A percentile compares a stretch with the other conserved stretches of the same genome.
phyloP scores from a whole-genome alignment of 2,797 vertebrate genomes.

The Denticeps clupeoides region DNA sequence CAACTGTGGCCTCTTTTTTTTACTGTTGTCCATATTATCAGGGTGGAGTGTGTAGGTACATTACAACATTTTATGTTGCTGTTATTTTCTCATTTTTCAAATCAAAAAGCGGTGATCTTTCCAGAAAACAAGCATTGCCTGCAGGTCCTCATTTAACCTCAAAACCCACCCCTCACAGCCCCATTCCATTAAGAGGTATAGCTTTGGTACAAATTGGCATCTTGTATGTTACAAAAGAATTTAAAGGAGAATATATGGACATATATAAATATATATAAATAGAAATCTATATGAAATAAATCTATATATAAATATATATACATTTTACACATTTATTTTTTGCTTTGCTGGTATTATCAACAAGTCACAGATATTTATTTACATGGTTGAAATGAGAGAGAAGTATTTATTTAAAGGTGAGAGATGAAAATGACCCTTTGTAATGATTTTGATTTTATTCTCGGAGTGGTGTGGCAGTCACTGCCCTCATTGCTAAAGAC shows the following conservation, averaged over 20 bases:
- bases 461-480: slow-evolving; percentile 48
- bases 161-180: slow-evolving; percentile 40
- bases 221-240: slow-evolving; percentile 59
- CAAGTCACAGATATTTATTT: slow-evolving; percentile 60
- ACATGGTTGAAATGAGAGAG: slow-evolving; percentile 43
- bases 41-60: slow-evolving; percentile 50
- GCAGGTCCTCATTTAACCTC: slow-evolving; percentile 46
- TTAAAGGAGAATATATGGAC: slow-evolving; percentile 56
- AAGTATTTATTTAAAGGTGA: slow-evolving; percentile 55
- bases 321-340: slow-evolving; percentile 38
- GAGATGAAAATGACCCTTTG: slow-evolving; percentile 38
- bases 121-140: too few relatives aligned
- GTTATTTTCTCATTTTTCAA: background rate
- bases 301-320: slow-evolving; percentile 34
- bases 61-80: slow-evolving; percentile 23
- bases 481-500: slow-evolving; percentile 49
- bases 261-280: slow-evolving; percentile 23
- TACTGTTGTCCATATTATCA: slow-evolving; percentile 16
- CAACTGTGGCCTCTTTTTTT: background rate
- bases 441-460: slow-evolving; percentile 44
- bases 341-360: slow-evolving; percentile 40
- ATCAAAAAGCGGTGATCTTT: too few relatives aligned
- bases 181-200: slow-evolving; percentile 45
- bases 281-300: slow-evolving; percentile 32
- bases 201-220: slow-evolving; percentile 62